Evolutionary conservation across 2,113 vertebrate genomes (phyloP).

Genomic region (Grammomys surdaster): DNA sequence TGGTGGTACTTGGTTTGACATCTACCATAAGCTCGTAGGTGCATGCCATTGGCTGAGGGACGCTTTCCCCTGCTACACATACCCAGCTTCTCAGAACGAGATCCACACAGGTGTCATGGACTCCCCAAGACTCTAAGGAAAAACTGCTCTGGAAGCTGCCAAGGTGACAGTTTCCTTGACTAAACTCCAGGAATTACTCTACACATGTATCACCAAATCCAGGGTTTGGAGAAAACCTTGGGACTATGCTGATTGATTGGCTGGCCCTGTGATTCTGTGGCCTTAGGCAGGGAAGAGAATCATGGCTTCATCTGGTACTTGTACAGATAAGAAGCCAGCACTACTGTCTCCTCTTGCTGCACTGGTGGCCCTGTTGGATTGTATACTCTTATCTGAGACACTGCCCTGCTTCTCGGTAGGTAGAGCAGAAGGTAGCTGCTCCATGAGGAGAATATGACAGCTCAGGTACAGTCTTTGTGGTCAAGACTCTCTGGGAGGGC

Average conservation of each 20-base stretch:
- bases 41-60: neutral
- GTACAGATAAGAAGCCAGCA: neutral
- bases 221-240: neutral
- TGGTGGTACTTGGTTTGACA: neutral
- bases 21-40: too few relatives aligned
- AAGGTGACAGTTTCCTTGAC: too few relatives aligned
- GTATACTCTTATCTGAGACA: neutral
- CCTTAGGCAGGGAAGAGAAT: neutral
- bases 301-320: neutral
- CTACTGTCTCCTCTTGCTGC: neutral
- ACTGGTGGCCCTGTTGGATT: fast-evolving
- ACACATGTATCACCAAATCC: neutral
- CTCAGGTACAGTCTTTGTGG: neutral
- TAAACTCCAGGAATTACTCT: neutral
- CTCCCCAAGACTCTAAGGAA: neutral
- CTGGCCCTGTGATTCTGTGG: neutral
- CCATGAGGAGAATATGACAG: too few relatives aligned
- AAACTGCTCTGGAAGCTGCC: neutral
- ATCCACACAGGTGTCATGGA: too few relatives aligned
- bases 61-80: neutral
- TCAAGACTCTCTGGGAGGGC: neutral
- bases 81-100: neutral
- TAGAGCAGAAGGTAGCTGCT: fast-evolving
- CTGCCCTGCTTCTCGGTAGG: neutral
- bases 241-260: neutral